Evolutionary conservation across 2,888 invertebrate species (phyloP), one percentile per base, ranked within the genome.

Genomic region (Graphium colonna): DNA sequence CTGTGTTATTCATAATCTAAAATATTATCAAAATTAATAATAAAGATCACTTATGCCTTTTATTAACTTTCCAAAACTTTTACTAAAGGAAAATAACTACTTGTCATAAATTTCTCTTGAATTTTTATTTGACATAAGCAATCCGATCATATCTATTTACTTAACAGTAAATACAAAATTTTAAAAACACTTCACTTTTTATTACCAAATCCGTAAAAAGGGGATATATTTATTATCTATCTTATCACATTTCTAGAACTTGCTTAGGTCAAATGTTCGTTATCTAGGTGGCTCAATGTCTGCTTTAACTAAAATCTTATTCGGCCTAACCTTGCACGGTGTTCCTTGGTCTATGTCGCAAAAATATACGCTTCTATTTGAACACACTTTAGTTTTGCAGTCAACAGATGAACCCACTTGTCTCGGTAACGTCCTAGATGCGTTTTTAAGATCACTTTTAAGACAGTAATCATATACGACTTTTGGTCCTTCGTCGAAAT

Each of bases 261-360:
- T 17, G 16, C 31, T 36, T 40, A 38, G 61, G n/a, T 18, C 1
- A 2, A n/a, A 39, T 64, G 58, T 71, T 73, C 70, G 85, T 80
- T 86, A 88, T 77, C 87, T 87, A 42, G 79, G 82, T 3, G 77
- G 70, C 26, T 88, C 88, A 0, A 88, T 64, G 43, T 88, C 87
- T 0, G 86, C 88, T 10, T 68, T 75, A 1, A 87, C 87, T 1
- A 80, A 67, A 58, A 85, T 75, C 1, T 75, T 79, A 39, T 76
- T 76, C 13, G 65, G 64, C 4, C 62, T 64, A 1, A 61, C 69
- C 12, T 3, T 42, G 5, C 73, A 74, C 0, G 69, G 71, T 1
- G 73, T 69, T 15, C 43, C 52, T 15, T 79, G 77, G 2, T 76
- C 79, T 0, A 79, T 58, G 0, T 77, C 83, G 42, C 81, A 79